These are phyloP conservation scores for Spilosoma lubricipeda DNA, from an alignment of 2,888 invertebrate genomes.

Conservation along the genomic window DNA sequence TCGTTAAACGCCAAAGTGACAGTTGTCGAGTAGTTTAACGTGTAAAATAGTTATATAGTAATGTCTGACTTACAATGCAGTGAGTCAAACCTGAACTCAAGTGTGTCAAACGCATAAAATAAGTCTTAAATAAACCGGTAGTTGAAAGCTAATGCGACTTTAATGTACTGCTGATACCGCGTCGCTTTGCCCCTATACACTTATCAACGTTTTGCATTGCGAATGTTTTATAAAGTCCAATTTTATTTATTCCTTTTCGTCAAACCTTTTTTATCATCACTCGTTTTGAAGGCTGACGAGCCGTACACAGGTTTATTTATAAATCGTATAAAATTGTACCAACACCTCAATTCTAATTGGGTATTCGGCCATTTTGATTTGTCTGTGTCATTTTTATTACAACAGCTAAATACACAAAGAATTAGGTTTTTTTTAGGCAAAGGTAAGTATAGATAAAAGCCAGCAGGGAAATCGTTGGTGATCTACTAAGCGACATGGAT, in stretches of 20 bases:
- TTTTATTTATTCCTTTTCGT: conserved; percentile 51
- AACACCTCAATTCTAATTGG: conserved; percentile 21
- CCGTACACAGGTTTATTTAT: conserved; percentile 44
- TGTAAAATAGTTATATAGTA: conserved; percentile 20
- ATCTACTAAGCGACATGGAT: conserved; percentile 41
- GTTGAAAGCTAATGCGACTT: conserved; percentile 77
- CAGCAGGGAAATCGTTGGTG: conserved; percentile 18
- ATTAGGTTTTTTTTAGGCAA: conserved; percentile 13
- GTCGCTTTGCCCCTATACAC: conserved; percentile 65
- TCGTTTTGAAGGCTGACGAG: conserved; percentile 51
- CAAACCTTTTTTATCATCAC: conserved; percentile 49
- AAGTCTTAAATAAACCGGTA: conserved; percentile 65
- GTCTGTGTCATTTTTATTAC: conserved; percentile 29
- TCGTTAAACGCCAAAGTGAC: conserved; percentile 27
- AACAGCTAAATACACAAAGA: conserved; percentile 12
- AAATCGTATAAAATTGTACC: conserved; percentile 35
- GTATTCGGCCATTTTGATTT: conserved; percentile 10
- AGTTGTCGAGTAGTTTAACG: conserved; percentile 15
- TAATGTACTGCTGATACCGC: conserved; percentile 71
- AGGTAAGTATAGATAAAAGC: conserved; percentile 23
- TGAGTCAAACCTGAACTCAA: conserved; percentile 53
- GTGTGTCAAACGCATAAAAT: conserved; percentile 66
- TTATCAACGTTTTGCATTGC: conserved; percentile 60
- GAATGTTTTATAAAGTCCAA: conserved; percentile 55
- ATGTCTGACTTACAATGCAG: conserved; percentile 44